phyloP scores from a whole-genome alignment of 1,140 invertebrate species.

The Macrocentrus cingulum region DNA sequence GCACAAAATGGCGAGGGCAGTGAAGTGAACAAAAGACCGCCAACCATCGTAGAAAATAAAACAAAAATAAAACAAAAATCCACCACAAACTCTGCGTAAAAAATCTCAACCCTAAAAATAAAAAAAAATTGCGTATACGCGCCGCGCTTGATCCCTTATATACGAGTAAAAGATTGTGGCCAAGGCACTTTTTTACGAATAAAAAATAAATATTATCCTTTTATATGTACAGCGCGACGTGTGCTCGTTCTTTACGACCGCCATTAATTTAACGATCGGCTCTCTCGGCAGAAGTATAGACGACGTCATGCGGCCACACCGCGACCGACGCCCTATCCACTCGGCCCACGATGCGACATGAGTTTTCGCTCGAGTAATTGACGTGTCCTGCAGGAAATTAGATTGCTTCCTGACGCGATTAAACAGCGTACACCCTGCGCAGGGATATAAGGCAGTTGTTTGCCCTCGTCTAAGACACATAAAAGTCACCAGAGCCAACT shows the following conservation, averaged over 20 bases:
- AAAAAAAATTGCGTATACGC: too few species aligned
- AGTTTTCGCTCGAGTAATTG: slow-evolving; percentile 14
- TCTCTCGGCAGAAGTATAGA: too few species aligned
- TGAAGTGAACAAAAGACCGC: not conserved
- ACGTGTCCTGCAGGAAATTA: slow-evolving; percentile 12
- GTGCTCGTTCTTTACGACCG: slow-evolving; percentile 6
- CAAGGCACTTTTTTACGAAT: too few species aligned
- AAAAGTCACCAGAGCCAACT: not conserved
- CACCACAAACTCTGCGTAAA: not conserved
- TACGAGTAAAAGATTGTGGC: too few species aligned
- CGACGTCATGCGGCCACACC: not conserved
- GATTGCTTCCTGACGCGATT: slow-evolving; percentile 14
- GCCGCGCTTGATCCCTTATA: too few species aligned
- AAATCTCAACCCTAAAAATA: too few species aligned
- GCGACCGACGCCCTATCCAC: not conserved
- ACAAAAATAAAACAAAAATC: not conserved
- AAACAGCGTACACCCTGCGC: not conserved
- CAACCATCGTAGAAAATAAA: too few species aligned
- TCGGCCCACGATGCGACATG: too few species aligned
- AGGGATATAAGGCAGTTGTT: not conserved
- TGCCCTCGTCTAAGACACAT: not conserved
- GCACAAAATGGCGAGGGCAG: not conserved
- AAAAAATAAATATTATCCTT: not conserved
- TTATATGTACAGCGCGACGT: not conserved
- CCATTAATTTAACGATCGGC: slow-evolving; percentile 15